Evolutionary conservation across 2,113 vertebrate species (phyloP).

Genomic region (Macquaria australasica): DNA sequence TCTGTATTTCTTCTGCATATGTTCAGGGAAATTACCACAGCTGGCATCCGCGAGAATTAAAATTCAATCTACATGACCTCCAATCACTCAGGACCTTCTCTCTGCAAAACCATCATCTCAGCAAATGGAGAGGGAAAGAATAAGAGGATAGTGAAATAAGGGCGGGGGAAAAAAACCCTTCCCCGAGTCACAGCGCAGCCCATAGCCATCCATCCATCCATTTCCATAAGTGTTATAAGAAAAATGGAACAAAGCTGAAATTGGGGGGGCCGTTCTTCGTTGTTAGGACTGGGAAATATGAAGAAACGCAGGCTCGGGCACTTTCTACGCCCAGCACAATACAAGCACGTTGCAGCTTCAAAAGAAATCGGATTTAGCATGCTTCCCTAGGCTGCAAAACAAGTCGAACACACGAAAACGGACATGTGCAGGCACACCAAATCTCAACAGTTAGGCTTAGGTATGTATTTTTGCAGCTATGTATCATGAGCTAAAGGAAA

Average conservation of each 20-base stretch:
- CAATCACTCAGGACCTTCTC: constrained; percentile 37
- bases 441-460: constrained; percentile 15
- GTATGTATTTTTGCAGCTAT: constrained; percentile 6
- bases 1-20: background rate
- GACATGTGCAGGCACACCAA: background rate
- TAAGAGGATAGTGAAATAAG: constrained; percentile 34
- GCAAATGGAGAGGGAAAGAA: constrained; percentile 21
- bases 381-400: constrained; percentile 53
- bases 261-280: constrained; percentile 18
- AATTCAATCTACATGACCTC: constrained; percentile 56
- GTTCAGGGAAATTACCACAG: constrained; percentile 55
- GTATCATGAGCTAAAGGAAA: background rate
- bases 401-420: constrained; percentile 24
- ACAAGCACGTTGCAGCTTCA: constrained; percentile 43
- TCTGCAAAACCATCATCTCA: constrained; percentile 40
- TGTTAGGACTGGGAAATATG: constrained; percentile 22
- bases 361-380: constrained; percentile 63
- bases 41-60: constrained; percentile 47
- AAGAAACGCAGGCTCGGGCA: constrained; percentile 28
- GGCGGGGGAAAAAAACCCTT: background rate
- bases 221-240: no score
- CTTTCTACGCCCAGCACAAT: constrained; percentile 54
- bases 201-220: no score
- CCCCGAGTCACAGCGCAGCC: background rate
- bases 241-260: constrained; percentile 67